Evolutionary conservation across 2,113 vertebrate genomes (phyloP).

Genomic region (Hippocampus zosterae): DNA sequence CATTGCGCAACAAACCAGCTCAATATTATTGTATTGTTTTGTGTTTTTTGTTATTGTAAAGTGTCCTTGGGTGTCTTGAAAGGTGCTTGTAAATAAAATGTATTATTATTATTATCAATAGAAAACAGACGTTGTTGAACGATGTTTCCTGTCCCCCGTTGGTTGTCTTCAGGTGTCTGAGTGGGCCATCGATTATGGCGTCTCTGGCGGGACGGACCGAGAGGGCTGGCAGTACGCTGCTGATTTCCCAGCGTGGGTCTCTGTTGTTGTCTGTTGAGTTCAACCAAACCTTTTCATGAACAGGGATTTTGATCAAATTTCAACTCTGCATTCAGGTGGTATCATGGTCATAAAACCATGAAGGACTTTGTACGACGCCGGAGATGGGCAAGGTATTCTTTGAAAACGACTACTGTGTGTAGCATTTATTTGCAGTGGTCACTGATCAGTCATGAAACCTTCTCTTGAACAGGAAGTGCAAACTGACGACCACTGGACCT

Average conservation of each 20-base stretch:
- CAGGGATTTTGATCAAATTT: background rate
- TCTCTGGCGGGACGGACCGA: conserved; percentile 80
- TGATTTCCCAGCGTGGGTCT: conserved; percentile 90
- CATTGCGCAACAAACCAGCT: background rate
- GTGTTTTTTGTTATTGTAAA: no score
- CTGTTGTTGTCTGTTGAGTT: background rate
- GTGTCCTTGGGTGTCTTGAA: no score
- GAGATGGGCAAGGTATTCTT: conserved; percentile 88
- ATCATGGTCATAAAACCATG: conserved; percentile 91
- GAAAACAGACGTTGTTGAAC: background rate
- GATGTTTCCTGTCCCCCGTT: conserved; percentile 1
- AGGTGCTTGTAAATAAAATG: no score
- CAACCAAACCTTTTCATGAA: background rate
- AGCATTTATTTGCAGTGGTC: no score
- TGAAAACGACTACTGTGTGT: background rate
- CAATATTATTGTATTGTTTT: no score
- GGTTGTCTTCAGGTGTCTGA: conserved; percentile 79
- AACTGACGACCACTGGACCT: conserved; percentile 87
- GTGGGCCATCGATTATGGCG: conserved; percentile 86
- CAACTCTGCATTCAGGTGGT: conserved; percentile 76
- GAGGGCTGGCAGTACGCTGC: conserved; percentile 97
- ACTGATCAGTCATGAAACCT: background rate
- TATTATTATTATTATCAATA: no score
- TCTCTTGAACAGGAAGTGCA: conserved; percentile 81
- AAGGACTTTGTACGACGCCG: conserved; percentile 95